Percentiles rank a stretch among this genome's conserved stretches.
These are phyloP conservation scores for Naja naja DNA, from an alignment of 2,113 vertebrate genomes.

Conservation along the genomic window DNA sequence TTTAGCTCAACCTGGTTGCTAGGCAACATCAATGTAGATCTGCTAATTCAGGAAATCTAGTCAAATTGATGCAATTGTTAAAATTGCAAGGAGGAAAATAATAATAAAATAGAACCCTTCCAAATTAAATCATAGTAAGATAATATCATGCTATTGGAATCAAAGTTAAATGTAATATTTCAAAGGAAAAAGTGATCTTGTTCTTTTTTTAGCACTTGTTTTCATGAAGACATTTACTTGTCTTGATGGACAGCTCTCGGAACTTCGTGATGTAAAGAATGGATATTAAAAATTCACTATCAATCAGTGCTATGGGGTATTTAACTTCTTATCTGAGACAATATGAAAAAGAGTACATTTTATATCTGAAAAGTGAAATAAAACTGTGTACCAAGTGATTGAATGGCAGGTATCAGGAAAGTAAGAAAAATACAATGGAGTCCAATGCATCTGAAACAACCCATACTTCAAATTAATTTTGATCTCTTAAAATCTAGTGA, in stretches of 20 bases:
- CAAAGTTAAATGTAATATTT: slow-evolving; percentile 11
- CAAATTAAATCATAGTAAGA: slow-evolving; percentile 32
- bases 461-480: background rate
- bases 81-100: slow-evolving; percentile 18
- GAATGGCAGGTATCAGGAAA: background rate
- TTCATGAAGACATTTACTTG: background rate
- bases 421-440: background rate
- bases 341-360: background rate
- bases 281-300: background rate
- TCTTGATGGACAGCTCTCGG: background rate
- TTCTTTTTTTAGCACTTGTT: background rate
- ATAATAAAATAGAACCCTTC: slow-evolving; percentile 20
- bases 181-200: background rate
- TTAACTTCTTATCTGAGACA: background rate
- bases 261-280: background rate
- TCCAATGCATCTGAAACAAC: background rate
- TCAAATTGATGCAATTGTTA: slow-evolving; percentile 21
- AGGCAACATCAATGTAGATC: background rate
- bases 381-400: background rate
- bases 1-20: background rate
- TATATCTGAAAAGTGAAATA: background rate
- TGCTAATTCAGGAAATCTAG: background rate
- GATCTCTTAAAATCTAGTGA: background rate
- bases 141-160: slow-evolving; percentile 31
- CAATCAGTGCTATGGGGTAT: background rate